Percentiles rank a stretch among this genome's conserved stretches.
Evolutionary conservation across 2,888 invertebrate species (phyloP).

Genomic region (Trissolcus brochymenae): DNA sequence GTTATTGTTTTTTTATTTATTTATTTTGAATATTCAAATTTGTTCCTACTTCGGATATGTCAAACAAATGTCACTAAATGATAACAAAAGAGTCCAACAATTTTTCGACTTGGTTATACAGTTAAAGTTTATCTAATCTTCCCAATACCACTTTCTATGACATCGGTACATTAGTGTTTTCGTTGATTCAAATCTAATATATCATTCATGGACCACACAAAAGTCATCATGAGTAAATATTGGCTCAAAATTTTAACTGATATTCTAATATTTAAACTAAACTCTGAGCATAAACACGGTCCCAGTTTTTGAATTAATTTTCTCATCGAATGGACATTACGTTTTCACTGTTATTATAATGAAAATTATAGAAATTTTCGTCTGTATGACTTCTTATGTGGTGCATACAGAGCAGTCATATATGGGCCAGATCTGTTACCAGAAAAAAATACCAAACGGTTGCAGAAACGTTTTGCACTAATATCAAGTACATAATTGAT

Average conservation of each 20-base stretch:
- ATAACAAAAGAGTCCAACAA: no score
- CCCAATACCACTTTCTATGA: slow-evolving; percentile 26
- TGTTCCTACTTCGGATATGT: no score
- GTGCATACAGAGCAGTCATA: background rate
- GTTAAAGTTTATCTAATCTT: slow-evolving; percentile 38
- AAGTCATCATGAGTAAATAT: slow-evolving; percentile 37
- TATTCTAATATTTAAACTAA: background rate
- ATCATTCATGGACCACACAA: slow-evolving; percentile 46
- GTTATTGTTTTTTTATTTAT: background rate
- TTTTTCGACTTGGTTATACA: no score
- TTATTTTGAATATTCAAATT: background rate
- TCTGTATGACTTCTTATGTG: no score
- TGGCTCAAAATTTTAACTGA: background rate
- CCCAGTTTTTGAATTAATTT: no score
- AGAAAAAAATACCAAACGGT: background rate
- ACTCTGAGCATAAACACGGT: background rate
- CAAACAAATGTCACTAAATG: no score
- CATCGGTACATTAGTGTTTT: slow-evolving; percentile 26
- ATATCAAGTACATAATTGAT: background rate
- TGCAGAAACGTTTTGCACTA: background rate
- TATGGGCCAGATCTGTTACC: background rate
- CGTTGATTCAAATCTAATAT: slow-evolving; percentile 32
- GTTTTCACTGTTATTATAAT: no score
- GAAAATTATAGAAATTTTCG: no score
- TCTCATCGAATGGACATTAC: no score